A percentile compares a stretch with the other conserved stretches of the same genome.
Conservation (phyloP, 2,113 vertebrate species). For the Vicugna pacos region DNA sequence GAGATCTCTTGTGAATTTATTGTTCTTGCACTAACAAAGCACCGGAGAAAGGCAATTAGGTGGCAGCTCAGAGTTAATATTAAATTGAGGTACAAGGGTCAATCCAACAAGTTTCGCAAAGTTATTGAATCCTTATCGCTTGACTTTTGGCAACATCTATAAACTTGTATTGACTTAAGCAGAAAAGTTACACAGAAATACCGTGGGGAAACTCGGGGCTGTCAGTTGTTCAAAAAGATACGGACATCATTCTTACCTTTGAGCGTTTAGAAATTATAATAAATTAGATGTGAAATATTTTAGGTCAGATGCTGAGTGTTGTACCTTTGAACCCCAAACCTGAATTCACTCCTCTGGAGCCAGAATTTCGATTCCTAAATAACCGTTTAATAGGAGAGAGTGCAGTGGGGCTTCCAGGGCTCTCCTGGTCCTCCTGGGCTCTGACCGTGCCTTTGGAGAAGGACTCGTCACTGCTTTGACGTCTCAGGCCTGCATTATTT, state of each 20-base stretch:
- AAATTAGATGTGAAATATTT: slow-evolving; percentile 44
- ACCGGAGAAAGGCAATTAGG: slow-evolving; percentile 62
- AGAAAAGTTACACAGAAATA: slow-evolving; percentile 54
- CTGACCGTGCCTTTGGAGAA: not conserved
- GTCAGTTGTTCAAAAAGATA: slow-evolving; percentile 5
- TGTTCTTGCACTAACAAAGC: slow-evolving; percentile 1
- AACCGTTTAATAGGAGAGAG: not conserved
- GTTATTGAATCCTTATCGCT: slow-evolving; percentile 54
- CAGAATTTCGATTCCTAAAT: slow-evolving; percentile 3
- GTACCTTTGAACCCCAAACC: not conserved
- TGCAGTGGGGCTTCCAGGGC: not conserved
- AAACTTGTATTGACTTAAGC: slow-evolving; percentile 55
- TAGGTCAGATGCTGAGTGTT: slow-evolving; percentile 1
- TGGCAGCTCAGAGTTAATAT: slow-evolving; percentile 65
- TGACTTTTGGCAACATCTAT: not conserved
- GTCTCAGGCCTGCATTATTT: not conserved
- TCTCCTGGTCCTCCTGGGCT: not conserved
- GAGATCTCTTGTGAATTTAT: not conserved
- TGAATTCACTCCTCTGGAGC: not conserved
- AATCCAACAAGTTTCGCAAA: slow-evolving; percentile 71
- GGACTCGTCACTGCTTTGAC: not conserved
- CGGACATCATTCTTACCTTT: not conserved
- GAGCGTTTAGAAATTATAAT: slow-evolving; percentile 38
- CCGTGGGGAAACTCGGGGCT: slow-evolving; percentile 28
- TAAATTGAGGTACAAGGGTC: slow-evolving; percentile 81